phyloP scores from a whole-genome alignment of 2,113 vertebrate genomes.

The Onychostoma macrolepis region DNA sequence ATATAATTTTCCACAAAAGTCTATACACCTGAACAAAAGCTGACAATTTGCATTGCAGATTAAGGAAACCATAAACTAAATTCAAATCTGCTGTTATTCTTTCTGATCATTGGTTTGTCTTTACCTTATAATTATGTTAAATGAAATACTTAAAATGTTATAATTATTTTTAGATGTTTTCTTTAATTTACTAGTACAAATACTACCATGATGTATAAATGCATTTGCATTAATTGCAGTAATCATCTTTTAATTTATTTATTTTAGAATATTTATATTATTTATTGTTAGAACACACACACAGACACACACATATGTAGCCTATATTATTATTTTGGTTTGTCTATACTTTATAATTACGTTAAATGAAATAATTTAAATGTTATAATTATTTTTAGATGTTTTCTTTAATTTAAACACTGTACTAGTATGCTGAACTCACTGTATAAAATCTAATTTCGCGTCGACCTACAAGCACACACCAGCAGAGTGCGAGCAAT shows the following conservation, averaged over 20 bases:
- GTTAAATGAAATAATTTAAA: background rate
- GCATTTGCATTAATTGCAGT: too few relatives aligned
- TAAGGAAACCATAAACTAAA: background rate
- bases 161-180: background rate
- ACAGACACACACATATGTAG: too few relatives aligned
- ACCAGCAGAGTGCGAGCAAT: slow-evolving; percentile 40
- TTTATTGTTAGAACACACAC: too few relatives aligned
- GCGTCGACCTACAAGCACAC: background rate
- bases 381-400: background rate
- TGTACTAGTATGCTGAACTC: background rate
- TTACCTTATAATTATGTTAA: background rate
- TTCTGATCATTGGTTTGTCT: background rate
- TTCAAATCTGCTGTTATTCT: background rate
- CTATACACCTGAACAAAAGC: background rate
- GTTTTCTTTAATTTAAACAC: background rate
- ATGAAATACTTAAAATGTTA: background rate
- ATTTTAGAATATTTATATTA: too few relatives aligned
- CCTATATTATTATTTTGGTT: too few relatives aligned
- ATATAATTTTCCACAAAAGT: background rate
- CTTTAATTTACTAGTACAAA: background rate
- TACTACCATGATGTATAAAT: too few relatives aligned
- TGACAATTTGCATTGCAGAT: background rate
- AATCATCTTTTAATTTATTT: too few relatives aligned
- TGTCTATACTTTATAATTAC: background rate
- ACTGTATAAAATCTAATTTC: background rate